Conservation (phyloP, 2,888 invertebrate genomes). For the Drosophila recens region DNA sequence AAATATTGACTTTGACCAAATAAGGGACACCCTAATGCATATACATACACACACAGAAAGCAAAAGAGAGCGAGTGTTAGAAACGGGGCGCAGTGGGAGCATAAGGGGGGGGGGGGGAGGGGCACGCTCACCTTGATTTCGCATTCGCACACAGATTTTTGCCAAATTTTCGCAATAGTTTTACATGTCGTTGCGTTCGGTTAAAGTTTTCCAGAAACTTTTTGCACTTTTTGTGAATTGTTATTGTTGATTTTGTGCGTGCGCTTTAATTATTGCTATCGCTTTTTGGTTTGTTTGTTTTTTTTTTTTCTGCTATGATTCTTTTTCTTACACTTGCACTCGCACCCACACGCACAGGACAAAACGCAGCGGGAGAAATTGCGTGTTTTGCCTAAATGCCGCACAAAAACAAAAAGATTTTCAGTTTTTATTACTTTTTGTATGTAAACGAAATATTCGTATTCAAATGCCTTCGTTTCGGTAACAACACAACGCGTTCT, state of each 20-base stretch:
- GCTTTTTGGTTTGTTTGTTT: slow-evolving; percentile 19
- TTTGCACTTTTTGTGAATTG: slow-evolving; percentile 77
- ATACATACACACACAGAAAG: not conserved
- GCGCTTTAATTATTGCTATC: slow-evolving; percentile 39
- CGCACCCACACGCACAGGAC: slow-evolving; percentile 19
- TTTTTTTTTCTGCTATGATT: slow-evolving; percentile 8
- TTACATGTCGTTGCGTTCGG: slow-evolving; percentile 71
- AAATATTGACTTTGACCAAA: too few relatives aligned
- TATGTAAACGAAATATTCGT: slow-evolving; percentile 5
- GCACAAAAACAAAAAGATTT: slow-evolving; percentile 12
- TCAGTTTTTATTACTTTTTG: not conserved
- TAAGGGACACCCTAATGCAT: too few relatives aligned
- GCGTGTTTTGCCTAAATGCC: slow-evolving; percentile 26
- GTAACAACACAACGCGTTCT: slow-evolving; percentile 34
- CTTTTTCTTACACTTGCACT: slow-evolving; percentile 1
- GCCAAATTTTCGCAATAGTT: slow-evolving; percentile 70
- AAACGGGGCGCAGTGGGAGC: too few relatives aligned
- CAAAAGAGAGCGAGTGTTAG: not conserved
- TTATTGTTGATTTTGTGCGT: slow-evolving; percentile 45
- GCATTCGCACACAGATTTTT: slow-evolving; percentile 71
- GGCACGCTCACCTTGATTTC: slow-evolving; percentile 64
- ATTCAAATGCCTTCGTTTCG: slow-evolving; percentile 22
- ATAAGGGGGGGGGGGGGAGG: not conserved
- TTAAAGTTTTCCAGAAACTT: slow-evolving; percentile 70
- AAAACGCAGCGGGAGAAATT: slow-evolving; percentile 23